Conservation (phyloP, 2,888 invertebrate genomes). For the Meganola albula region DNA sequence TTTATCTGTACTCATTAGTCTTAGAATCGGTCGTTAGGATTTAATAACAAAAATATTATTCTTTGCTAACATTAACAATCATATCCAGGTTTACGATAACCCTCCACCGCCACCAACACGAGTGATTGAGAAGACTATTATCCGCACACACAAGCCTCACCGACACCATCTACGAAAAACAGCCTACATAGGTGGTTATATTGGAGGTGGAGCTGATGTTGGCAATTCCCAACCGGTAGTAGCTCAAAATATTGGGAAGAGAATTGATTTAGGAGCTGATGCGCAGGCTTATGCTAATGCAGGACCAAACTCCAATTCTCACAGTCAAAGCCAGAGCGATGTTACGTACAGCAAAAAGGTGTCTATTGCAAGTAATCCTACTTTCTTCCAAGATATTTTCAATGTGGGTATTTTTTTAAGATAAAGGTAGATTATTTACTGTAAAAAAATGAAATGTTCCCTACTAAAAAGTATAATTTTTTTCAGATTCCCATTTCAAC, state of each 20-base stretch:
- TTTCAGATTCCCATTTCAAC: slow-evolving; percentile 82
- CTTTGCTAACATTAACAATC: slow-evolving; percentile 6
- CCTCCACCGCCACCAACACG: slow-evolving; percentile 39
- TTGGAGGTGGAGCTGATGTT: slow-evolving; percentile 38
- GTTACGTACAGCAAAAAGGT: slow-evolving; percentile 47
- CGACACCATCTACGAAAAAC: slow-evolving; percentile 49
- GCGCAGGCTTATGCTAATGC: slow-evolving; percentile 25
- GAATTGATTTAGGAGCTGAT: slow-evolving; percentile 46
- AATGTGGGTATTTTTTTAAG: slow-evolving; percentile 67
- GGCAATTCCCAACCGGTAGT: slow-evolving; percentile 26
- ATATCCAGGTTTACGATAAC: slow-evolving; percentile 47
- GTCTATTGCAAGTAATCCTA: slow-evolving; percentile 48
- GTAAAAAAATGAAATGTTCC: too few species aligned
- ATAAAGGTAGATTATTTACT: too few species aligned
- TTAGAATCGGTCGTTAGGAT: too few species aligned
- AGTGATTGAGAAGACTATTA: slow-evolving; percentile 46
- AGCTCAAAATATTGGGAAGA: slow-evolving; percentile 39
- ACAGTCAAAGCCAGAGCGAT: slow-evolving; percentile 33
- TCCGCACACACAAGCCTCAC: slow-evolving; percentile 52
- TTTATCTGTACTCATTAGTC: too few species aligned
- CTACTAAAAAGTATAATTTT: too few species aligned
- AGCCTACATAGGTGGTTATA: slow-evolving; percentile 51
- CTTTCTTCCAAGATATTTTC: slow-evolving; percentile 80
- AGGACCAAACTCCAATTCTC: slow-evolving; percentile 22
- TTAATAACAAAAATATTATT: background rate